Base-by-base conservation (phyloP, 2,113 vertebrate species). In the Turdus rufiventris region DNA sequence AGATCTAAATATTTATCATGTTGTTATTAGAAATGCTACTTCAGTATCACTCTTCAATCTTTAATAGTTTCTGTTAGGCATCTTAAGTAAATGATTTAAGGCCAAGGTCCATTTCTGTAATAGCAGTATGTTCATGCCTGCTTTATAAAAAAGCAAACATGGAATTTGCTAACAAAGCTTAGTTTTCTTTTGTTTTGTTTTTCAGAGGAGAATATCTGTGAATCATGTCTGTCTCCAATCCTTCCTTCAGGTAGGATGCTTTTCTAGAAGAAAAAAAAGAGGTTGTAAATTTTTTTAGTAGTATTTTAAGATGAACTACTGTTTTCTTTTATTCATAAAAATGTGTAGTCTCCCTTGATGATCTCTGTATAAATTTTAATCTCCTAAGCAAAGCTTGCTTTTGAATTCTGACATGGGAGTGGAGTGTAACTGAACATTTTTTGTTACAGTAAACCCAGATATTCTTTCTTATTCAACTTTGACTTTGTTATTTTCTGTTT, bases 141-240 rank as follows among this genome's bases (percentile, higher is more conserved):
- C 54, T 86, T 87, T 38, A 47, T 87, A 23, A 43, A 91, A 73
- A 71, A 15, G 18, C 42, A 40, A 89, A 18, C 7, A 14, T 16
- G 6, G 14, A 50, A 4, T 87, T 91, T 53, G 36, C 72, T 85
- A 70, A 66, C 38, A 85, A 79, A 89, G 10, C 20, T 18, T 58
- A 19, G 6, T 66, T 89, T 75, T 48, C 5, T 33, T 33, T 28
- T 73, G 16, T 43, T 94, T 80, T 97, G 95, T 87, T 89, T 78
- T 97, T 98, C 97, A 99, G 99, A 99, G 82, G 99, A 99, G 91
- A 99, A 98, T 94, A 98, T 99, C 88, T 99, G 99, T 67, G 99
- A 99, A 94, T 98, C 98, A 0, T 99, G 99, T 77, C 98, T 99
- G 74, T 97, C 99, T 57, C 97, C 99, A 23, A 96, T 99, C 96